Evolutionary conservation across 2,797 vertebrate genomes (phyloP).

Genomic region (Smutsia gigantea): DNA sequence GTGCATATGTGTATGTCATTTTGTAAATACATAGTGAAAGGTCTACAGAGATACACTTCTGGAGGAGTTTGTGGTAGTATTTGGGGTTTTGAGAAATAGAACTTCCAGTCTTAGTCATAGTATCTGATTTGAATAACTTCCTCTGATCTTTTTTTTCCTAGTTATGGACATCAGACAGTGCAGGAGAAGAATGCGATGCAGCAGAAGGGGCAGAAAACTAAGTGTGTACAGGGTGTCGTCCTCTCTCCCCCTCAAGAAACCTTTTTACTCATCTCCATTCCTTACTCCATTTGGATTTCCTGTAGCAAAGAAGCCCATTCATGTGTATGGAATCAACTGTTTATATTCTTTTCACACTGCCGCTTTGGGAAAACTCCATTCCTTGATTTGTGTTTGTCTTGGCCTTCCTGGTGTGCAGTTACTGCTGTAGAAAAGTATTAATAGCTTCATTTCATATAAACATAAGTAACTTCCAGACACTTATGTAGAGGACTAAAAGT

Average conservation of each 20-base stretch:
- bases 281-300: slow-evolving; percentile 94
- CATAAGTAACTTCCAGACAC: slow-evolving; percentile 89
- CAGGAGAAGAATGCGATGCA: slow-evolving; percentile 93
- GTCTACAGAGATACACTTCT: background rate
- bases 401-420: slow-evolving; percentile 95
- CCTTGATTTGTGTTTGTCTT: slow-evolving; percentile 92
- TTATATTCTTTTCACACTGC: slow-evolving; percentile 93
- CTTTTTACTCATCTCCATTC: slow-evolving; percentile 98
- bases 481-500: slow-evolving; percentile 87
- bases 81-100: background rate
- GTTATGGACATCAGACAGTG: slow-evolving; percentile 98
- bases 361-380: slow-evolving; percentile 94
- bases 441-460: slow-evolving; percentile 93
- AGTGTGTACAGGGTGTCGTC: slow-evolving; percentile 83
- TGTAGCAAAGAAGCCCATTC: slow-evolving; percentile 93
- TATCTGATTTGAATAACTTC: background rate
- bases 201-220: slow-evolving; percentile 93
- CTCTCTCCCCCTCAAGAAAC: slow-evolving; percentile 86
- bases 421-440: slow-evolving; percentile 96
- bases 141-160: slow-evolving; percentile 77
- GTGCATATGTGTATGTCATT: background rate
- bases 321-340: slow-evolving; percentile 90
- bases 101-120: background rate
- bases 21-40: background rate
- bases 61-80: background rate